Evolutionary conservation across 2,888 invertebrate genomes (phyloP), one percentile per base, ranked within the genome.

Genomic region (Himalopsyche japonica): DNA sequence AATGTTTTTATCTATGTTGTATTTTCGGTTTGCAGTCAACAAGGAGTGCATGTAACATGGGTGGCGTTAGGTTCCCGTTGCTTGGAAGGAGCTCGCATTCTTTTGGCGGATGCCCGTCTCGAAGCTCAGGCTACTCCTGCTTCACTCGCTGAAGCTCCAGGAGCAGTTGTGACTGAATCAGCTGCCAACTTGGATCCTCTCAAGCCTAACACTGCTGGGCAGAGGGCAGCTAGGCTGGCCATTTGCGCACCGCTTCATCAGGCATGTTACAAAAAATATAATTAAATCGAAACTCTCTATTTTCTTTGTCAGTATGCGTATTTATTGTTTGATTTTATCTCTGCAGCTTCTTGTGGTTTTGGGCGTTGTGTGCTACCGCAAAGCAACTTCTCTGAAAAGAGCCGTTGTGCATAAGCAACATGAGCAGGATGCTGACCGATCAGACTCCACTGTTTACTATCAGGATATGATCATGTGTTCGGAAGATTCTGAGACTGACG

Each of bases 401-500:
- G 93, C 93, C 0, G 91, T 92, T 48, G 94, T 95, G 77, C 96
- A 95, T 89, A 95, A 96, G 88, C 96, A 96, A 91, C 92, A 93
- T 88, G 96, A 96, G 85, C 95, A 96, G 64, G 96, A 96, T 89
- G 97, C 96, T 76, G 98, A 98, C 89, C 96, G 96, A 79, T 98
- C 98, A 5, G 98, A 98, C 91, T 98, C 98, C 12, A 98, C 98
- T 79, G 98, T 98, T n/a, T 98, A 97, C 91, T 98, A 98, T 90
- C 98, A 98, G 91, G 98, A 98, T 91, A 96, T 98, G 91, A 94
- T 96, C 84, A 96, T 98, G 88, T 97, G 97, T 90, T 97, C 97
- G 0, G 97, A 97, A 89, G 98, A 97, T 89, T 97, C 97, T 80
- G 96, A 97, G 84, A 96, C 96, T 70, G 97, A 97, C 89, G 97